Evolutionary conservation across 2,113 vertebrate species (phyloP), one percentile per base, ranked within the genome.

Genomic region (Rhizomys pruinosus): DNA sequence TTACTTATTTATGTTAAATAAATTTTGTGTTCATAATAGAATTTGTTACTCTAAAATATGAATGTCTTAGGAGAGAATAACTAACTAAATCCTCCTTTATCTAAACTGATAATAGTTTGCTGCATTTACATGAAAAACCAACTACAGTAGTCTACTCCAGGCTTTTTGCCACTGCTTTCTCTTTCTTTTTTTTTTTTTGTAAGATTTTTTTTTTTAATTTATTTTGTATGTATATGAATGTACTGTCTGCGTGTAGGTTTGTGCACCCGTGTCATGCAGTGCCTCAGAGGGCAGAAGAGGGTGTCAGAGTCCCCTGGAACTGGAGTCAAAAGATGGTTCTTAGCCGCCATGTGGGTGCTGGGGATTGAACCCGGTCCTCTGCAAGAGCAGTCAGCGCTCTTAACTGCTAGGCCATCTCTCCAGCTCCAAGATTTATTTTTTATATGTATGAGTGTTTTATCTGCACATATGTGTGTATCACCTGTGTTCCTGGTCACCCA

Each of bases 11-110:
- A 32, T 15, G n/a, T 32, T 92, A 71, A 92, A 74, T 87, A 86
- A 63, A 32, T 87, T 92, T 91, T 92, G 7, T 93, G 27, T 93
- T 92, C 5, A 11, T 87, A 93, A 22, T 81, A 89, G 44, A 91
- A 64, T 84, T 94, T 95, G 20, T 93, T 69, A 47, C 42, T 95
- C 20, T 94, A 89, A 86, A 85, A 47, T 80, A 84, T 55, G 57
- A 92, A 20, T 59, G 23, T 90, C 52, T 91, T 94, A 87, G 47
- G 34, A 88, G 61, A 85, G 5, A 93, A 93, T 92, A 90, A 79
- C 22, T 34, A 15, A 92, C 27, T 81, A 29, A 79, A 61, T 73
- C n/a, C 37, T 92, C 79, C 78, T 95, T 91, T 91, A 44, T 29
- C 64, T 92, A 82, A 78, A 94, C 80, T 94, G 79, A 61, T 12